Percentiles rank a stretch among this genome's conserved stretches.
Evolutionary conservation across 2,113 vertebrate genomes (phyloP).

Genomic region (Typhlomys cinereus): DNA sequence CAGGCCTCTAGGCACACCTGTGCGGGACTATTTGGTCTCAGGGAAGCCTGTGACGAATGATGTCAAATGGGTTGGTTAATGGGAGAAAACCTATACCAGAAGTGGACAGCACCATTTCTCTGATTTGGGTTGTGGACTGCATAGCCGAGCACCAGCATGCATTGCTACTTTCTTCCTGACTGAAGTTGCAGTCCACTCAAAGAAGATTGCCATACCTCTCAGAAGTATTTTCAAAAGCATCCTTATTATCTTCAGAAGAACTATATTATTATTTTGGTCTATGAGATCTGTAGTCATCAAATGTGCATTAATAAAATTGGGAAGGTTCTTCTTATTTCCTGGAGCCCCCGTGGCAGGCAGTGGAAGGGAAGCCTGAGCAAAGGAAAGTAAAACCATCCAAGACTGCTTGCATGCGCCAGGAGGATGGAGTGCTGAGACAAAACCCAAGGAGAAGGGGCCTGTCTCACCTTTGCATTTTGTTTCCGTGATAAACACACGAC

Average conservation of each 20-base stretch:
- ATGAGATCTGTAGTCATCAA: not conserved
- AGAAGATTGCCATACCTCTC: not conserved
- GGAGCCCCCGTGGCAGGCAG: not conserved
- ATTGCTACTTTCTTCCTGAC: too few relatives aligned
- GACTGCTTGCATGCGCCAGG: not conserved
- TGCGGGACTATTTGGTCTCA: too few relatives aligned
- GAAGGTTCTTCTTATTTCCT: not conserved
- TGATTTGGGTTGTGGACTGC: too few relatives aligned
- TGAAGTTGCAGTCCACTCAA: too few relatives aligned
- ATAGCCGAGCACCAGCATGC: too few relatives aligned
- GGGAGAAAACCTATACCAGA: too few relatives aligned
- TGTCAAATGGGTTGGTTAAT: too few relatives aligned
- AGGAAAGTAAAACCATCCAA: not conserved
- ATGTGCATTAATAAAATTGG: not conserved
- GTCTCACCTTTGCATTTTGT: too few relatives aligned
- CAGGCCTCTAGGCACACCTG: too few relatives aligned
- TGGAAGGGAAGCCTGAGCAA: not conserved
- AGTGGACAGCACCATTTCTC: too few relatives aligned
- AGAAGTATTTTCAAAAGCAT: not conserved
- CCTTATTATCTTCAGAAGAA: not conserved
- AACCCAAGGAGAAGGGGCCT: not conserved
- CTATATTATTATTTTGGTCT: not conserved
- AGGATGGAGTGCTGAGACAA: not conserved
- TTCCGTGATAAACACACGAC: too few relatives aligned
- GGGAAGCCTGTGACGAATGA: too few relatives aligned